Percentiles rank a stretch among this genome's conserved stretches.
These are phyloP conservation scores for Lepus timidus DNA, from an alignment of 2,113 vertebrate genomes.

Conservation along the genomic window DNA sequence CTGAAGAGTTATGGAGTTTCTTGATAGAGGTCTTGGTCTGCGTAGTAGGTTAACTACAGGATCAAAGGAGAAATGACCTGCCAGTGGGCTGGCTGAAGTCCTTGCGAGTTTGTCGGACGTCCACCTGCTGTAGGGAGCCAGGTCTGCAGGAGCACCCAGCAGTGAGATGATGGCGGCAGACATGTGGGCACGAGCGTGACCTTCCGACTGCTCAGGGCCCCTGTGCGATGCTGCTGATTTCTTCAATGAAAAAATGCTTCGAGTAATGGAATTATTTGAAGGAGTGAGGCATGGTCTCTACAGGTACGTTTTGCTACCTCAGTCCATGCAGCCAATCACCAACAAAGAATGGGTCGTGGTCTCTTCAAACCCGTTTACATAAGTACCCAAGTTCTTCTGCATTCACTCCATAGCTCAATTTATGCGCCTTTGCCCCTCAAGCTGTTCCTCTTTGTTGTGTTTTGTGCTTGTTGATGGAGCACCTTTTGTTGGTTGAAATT, in stretches of 20 bases:
- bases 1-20: neutral
- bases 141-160: no score
- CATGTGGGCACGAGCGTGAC: no score
- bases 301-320: neutral
- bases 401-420: neutral
- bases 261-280: neutral
- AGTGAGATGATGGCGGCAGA: neutral
- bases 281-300: neutral
- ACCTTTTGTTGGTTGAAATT: neutral
- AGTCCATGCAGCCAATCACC: neutral
- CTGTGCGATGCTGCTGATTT: neutral
- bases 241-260: neutral
- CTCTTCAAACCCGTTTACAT: neutral
- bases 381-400: accelerated
- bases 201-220: accelerated
- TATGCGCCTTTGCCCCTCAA: neutral
- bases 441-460: neutral
- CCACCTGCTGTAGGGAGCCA: neutral
- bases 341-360: neutral
- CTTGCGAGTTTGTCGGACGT: neutral
- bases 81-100: accelerated
- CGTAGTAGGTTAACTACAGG: neutral
- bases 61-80: neutral
- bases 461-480: neutral
- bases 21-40: no score